Conservation (phyloP, 37 sponge, comb jelly and placozoan species). For the Oscarella lobularis region DNA sequence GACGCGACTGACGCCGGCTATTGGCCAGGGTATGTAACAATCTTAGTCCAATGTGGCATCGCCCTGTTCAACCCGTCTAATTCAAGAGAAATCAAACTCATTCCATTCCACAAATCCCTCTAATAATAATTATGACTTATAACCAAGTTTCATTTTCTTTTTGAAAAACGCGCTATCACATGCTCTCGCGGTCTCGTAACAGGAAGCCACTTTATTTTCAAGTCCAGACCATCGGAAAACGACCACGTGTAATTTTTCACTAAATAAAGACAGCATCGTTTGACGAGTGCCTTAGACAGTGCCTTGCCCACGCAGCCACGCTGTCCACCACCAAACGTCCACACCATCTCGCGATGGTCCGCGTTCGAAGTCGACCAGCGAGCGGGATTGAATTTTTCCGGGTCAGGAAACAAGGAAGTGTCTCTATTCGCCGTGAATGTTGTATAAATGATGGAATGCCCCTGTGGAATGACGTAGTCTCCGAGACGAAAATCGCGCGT, state of each 20-base stretch:
- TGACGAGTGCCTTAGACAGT: conserved; percentile 32
- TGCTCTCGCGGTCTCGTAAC: conserved; percentile 56
- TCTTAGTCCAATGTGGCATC: not conserved
- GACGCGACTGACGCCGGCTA: not conserved
- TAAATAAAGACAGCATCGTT: conserved; percentile 31
- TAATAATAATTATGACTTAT: too few relatives aligned
- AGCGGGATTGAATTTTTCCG: conserved; percentile 57
- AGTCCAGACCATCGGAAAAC: conserved; percentile 28
- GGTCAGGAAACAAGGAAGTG: conserved; percentile 37
- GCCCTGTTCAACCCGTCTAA: not conserved
- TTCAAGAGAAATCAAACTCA: not conserved
- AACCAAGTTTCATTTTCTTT: too few relatives aligned
- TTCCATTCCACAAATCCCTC: not conserved
- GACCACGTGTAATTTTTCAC: conserved; percentile 27
- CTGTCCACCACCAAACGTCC: conserved; percentile 85
- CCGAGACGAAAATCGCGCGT: conserved; percentile 35
- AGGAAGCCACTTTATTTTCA: conserved; percentile 60
- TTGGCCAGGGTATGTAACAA: not conserved
- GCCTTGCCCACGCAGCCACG: conserved; percentile 55
- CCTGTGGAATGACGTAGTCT: conserved; percentile 62
- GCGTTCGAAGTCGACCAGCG: conserved; percentile 56
- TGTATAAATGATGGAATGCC: conserved; percentile 27
- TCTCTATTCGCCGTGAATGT: conserved; percentile 61
- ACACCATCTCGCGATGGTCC: conserved; percentile 37
- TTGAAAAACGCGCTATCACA: too few relatives aligned